A percentile compares a stretch with the other conserved stretches of the same genome.
Conservation (phyloP, 2,888 invertebrate species). For the Gari tellinella region DNA sequence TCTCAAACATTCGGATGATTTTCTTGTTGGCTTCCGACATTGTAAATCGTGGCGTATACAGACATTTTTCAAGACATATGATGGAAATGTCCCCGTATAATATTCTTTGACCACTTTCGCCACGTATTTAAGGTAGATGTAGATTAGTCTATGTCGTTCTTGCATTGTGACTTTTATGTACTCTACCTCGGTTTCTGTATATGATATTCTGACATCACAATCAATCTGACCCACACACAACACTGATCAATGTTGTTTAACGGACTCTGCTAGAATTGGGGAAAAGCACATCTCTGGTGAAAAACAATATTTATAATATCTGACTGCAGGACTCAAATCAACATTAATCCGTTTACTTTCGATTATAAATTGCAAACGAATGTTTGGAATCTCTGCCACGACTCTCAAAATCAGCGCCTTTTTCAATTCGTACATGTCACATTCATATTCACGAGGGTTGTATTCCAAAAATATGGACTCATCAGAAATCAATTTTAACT, state of each 20-base stretch:
- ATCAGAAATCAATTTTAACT: background rate
- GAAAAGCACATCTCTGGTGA: background rate
- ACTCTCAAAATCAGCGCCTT: conserved; percentile 7
- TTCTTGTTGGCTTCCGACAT: background rate
- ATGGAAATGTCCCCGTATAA: background rate
- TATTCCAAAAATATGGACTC: background rate
- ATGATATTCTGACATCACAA: conserved; percentile 1
- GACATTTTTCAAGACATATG: conserved; percentile 4
- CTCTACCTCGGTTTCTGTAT: conserved; percentile 14
- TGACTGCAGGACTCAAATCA: conserved; percentile 10
- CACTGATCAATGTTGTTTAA: background rate
- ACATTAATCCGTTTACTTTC: conserved; percentile 1
- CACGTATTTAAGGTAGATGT: conserved; percentile 2
- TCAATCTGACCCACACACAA: background rate
- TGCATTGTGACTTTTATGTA: conserved; percentile 13
- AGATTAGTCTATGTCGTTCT: background rate
- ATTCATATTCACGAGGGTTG: background rate
- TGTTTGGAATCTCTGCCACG: conserved; percentile 7
- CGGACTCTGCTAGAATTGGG: background rate
- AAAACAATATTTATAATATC: conserved; percentile 5
- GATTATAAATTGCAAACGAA: conserved; percentile 1
- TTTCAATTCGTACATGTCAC: background rate
- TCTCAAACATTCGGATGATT: too few relatives aligned
- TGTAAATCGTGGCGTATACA: conserved; percentile 8
- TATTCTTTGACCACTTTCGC: background rate